A percentile compares a stretch with the other conserved stretches of the same genome.
Conservation (phyloP, 2,888 invertebrate species). For the Silvanus unidentatus region DNA sequence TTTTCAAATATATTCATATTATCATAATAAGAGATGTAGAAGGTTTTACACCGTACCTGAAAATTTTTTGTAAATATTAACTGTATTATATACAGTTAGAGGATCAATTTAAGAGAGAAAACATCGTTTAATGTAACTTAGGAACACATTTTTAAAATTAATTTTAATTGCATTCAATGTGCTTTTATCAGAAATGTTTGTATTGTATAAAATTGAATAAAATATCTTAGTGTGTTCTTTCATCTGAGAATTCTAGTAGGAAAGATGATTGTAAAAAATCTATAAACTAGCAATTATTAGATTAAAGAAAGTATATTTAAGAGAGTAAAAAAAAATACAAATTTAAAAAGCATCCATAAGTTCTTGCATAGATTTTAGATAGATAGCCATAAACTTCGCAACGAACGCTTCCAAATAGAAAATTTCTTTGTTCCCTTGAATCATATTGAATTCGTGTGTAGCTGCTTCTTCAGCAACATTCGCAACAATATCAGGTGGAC, state of each 20-base stretch:
- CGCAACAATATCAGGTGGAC: slow-evolving; percentile 68
- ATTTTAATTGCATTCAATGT: no score
- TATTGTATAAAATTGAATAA: no score
- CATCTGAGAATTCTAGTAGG: no score
- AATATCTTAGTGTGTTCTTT: no score
- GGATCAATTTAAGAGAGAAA: no score
- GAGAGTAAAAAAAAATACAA: not conserved
- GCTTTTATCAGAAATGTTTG: no score
- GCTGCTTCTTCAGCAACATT: slow-evolving; percentile 83
- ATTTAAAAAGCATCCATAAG: slow-evolving; percentile 15
- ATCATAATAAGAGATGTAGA: not conserved
- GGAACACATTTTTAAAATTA: no score
- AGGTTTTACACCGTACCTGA: slow-evolving; percentile 5
- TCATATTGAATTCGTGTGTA: slow-evolving; percentile 86
- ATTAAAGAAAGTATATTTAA: not conserved
- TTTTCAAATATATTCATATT: no score
- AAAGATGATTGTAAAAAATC: not conserved
- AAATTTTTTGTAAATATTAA: not conserved
- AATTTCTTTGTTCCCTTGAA: slow-evolving; percentile 87
- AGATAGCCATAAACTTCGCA: slow-evolving; percentile 78
- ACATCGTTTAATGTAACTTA: no score
- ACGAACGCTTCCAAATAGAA: slow-evolving; percentile 97
- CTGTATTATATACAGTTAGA: no score
- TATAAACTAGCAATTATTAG: not conserved
- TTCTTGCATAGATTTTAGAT: slow-evolving; percentile 20